Conservation (phyloP, 2,113 vertebrate genomes). For the Dissostichus mawsoni region DNA sequence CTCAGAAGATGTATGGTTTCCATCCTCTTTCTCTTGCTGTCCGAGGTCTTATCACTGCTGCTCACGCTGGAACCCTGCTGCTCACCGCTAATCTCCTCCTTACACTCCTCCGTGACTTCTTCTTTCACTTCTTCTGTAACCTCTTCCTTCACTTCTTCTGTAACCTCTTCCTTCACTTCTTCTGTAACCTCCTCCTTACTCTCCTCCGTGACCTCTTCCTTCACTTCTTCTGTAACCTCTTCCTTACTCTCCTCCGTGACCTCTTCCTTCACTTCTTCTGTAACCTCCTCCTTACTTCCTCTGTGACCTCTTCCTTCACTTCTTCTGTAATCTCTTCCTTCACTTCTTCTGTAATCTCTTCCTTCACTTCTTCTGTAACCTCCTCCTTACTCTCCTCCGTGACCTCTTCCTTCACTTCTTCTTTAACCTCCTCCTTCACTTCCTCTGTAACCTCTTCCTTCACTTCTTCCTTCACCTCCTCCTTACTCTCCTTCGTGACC, state of each 20-base stretch:
- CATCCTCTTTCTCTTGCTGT: conserved; percentile 45
- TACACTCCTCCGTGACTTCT: conserved; percentile 44
- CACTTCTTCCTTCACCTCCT: conserved; percentile 30
- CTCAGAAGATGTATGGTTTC: conserved; percentile 36
- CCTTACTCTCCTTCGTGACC: conserved; percentile 39
- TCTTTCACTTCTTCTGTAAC: conserved; percentile 35
- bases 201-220: conserved; percentile 49
- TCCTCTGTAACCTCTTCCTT: conserved; percentile 49
- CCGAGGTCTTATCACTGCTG: conserved; percentile 47
- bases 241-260: conserved; percentile 38
- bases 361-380: conserved; percentile 42
- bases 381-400: conserved; percentile 42
- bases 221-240: conserved; percentile 27
- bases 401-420: conserved; percentile 43
- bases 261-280: conserved; percentile 45
- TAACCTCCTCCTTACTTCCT: conserved; percentile 26
- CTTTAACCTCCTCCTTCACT: conserved; percentile 27
- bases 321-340: conserved; percentile 4
- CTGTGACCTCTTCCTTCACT: conserved; percentile 41
- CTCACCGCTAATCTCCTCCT: conserved; percentile 48
- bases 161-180: conserved; percentile 28
- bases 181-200: conserved; percentile 28
- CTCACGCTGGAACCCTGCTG: conserved; percentile 29
- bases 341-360: conserved; percentile 32
- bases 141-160: conserved; percentile 46